phyloP scores from a whole-genome alignment of 2,888 invertebrate genomes.

The Timema cristinae region DNA sequence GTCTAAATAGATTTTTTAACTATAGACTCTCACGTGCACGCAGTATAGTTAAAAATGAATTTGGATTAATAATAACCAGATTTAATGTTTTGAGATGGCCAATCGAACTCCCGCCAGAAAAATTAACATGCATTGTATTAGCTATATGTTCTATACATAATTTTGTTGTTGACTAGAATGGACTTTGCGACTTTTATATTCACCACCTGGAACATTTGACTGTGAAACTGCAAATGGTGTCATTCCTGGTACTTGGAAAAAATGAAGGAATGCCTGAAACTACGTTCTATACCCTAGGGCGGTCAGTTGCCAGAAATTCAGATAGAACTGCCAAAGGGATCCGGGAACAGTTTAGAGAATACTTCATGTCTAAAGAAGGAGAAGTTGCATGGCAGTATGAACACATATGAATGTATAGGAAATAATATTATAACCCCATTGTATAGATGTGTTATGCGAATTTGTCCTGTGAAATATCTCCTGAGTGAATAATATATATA shows the following conservation, averaged over 20 bases:
- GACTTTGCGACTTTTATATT: neutral
- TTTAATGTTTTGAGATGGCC: neutral
- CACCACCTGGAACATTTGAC: neutral
- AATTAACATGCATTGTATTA: neutral
- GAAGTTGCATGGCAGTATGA: conserved; percentile 8
- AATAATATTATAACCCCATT: neutral
- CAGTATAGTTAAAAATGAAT: neutral
- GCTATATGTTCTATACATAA: neutral
- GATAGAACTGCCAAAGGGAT: neutral
- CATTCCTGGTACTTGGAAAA: neutral
- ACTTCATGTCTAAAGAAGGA: conserved; percentile 3
- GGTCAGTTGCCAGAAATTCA: neutral
- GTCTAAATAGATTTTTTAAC: neutral
- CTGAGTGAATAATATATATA: neutral
- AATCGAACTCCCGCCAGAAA: conserved; percentile 3
- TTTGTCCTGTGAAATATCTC: neutral
- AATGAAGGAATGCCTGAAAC: neutral
- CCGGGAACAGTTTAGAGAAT: neutral
- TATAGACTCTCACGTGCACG: neutral
- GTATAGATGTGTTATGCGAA: too few species aligned
- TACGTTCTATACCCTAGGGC: neutral
- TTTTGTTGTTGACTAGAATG: neutral
- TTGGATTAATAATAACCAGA: neutral
- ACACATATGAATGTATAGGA: neutral
- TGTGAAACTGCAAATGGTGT: neutral